phyloP scores from a whole-genome alignment of 2,113 vertebrate species.

The Alligator mississippiensis region DNA sequence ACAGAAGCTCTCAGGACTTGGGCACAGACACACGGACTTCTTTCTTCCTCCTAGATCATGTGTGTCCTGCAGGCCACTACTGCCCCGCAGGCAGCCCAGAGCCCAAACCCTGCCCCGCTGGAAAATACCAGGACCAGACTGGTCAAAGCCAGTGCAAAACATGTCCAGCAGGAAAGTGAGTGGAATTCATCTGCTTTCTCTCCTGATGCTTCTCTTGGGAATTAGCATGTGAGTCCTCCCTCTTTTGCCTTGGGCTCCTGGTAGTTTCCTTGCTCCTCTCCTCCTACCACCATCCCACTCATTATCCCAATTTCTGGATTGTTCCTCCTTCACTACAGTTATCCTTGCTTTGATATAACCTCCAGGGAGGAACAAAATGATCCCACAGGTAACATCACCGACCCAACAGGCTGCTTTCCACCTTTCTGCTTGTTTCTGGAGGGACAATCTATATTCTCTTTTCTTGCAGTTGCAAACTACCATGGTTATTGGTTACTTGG shows the following conservation, averaged over 20 bases:
- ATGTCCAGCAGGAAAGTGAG: constrained; percentile 79
- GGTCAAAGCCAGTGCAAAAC: constrained; percentile 79
- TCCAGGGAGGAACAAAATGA: neutral
- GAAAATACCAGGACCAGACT: constrained; percentile 85
- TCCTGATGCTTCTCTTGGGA: neutral
- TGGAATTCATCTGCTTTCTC: rapidly evolving
- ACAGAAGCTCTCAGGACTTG: neutral
- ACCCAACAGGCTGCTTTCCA: neutral
- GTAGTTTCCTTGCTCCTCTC: neutral
- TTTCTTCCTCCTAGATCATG: constrained; percentile 49
- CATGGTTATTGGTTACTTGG: no score
- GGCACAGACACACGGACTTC: neutral
- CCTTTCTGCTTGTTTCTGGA: neutral
- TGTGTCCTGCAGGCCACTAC: constrained; percentile 84
- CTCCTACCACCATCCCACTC: neutral
- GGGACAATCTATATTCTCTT: neutral
- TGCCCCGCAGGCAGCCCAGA: constrained; percentile 85
- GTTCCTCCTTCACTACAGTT: rapidly evolving
- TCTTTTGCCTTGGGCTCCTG: neutral
- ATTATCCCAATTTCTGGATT: neutral
- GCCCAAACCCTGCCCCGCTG: constrained; percentile 80
- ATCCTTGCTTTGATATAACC: neutral
- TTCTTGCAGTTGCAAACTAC: neutral
- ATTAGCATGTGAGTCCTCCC: neutral
- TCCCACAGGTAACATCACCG: neutral